Evolutionary conservation across 2,797 vertebrate species (phyloP).

Genomic region (Adelosebastes latens): DNA sequence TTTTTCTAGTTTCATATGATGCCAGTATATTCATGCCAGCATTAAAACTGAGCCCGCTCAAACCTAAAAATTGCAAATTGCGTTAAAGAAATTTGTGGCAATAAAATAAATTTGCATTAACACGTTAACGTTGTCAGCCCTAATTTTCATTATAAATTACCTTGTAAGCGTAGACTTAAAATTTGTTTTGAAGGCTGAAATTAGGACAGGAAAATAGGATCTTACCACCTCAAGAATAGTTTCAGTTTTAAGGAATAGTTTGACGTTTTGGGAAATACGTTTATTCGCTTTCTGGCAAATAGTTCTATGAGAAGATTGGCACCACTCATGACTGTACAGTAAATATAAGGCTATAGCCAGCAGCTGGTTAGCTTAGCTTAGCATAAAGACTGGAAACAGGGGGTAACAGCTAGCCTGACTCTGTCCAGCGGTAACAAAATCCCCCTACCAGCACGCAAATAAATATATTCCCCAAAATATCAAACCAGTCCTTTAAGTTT

Average conservation of each 20-base stretch:
- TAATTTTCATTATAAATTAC: not conserved
- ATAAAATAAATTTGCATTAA: too few relatives aligned
- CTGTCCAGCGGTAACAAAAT: not conserved
- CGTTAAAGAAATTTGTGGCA: too few relatives aligned
- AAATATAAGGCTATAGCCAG: too few relatives aligned
- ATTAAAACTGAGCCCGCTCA: too few relatives aligned
- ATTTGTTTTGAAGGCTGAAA: not conserved
- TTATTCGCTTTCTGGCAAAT: not conserved
- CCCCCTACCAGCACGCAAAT: not conserved
- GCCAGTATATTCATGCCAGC: too few relatives aligned
- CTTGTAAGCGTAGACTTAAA: not conserved
- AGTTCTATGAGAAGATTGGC: not conserved
- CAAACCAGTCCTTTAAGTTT: constrained; percentile 2
- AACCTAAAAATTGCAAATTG: too few relatives aligned
- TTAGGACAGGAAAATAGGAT: not conserved
- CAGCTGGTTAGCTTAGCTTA: not conserved
- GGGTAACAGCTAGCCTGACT: not conserved
- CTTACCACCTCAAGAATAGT: not conserved
- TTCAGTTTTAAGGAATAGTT: not conserved
- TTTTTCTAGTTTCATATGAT: too few relatives aligned
- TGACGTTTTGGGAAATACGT: not conserved
- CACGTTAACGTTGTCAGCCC: too few relatives aligned
- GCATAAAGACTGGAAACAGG: not conserved
- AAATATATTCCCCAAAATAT: not conserved
- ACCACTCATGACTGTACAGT: not conserved